A percentile compares a stretch with the other conserved stretches of the same genome.
These are phyloP conservation scores for Pocillopora verrucosa DNA, from an alignment of 64 coral and sea anemone genomes.

Conservation along the genomic window DNA sequence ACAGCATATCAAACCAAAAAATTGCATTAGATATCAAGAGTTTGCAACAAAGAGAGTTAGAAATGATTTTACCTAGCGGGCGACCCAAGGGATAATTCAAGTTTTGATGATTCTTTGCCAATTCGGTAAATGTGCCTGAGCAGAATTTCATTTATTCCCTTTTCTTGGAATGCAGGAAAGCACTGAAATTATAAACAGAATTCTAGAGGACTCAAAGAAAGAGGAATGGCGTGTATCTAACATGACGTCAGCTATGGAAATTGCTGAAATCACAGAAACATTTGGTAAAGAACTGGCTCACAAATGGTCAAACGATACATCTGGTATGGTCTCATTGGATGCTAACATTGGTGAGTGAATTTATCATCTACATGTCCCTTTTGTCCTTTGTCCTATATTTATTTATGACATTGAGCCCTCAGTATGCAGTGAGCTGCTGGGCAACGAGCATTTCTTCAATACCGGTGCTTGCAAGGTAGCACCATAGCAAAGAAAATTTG, in stretches of 20 bases:
- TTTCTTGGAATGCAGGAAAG: neutral
- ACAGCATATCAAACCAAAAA: too few relatives aligned
- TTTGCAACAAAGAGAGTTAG: too few relatives aligned
- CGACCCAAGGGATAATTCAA: too few relatives aligned
- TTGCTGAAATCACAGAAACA: conserved; percentile 24
- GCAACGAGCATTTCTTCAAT: too few relatives aligned
- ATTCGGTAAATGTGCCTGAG: too few relatives aligned
- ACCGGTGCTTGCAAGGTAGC: neutral
- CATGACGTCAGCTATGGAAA: conserved; percentile 5
- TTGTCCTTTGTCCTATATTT: neutral
- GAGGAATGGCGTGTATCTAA: neutral
- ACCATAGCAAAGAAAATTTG: too few relatives aligned
- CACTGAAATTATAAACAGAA: neutral
- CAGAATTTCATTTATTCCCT: neutral
- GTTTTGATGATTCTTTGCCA: too few relatives aligned
- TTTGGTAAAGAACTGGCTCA: conserved; percentile 32
- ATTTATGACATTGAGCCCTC: neutral
- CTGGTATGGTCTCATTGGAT: neutral
- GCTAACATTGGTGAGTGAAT: neutral
- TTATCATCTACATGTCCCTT: neutral
- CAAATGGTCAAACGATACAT: conserved; percentile 15
- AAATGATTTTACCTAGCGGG: too few relatives aligned
- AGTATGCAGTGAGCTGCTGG: neutral
- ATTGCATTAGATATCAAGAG: too few relatives aligned
- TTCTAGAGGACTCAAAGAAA: neutral